phyloP scores from a whole-genome alignment of 2,888 invertebrate genomes.

The Eristalis pertinax region DNA sequence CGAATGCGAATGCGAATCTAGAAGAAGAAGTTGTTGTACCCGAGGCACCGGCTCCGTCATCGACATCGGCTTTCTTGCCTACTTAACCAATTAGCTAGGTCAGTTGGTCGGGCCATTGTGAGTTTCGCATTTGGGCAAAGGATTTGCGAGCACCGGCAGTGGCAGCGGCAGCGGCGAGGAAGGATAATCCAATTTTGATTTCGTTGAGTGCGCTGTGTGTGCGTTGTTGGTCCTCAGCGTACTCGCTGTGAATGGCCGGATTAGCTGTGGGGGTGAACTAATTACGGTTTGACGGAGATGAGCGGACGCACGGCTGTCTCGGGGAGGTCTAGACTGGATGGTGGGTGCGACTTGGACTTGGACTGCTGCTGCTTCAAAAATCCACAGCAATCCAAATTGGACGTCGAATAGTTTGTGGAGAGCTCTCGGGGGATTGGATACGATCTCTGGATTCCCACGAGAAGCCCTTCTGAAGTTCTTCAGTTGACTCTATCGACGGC shows the following conservation, averaged over 20 bases:
- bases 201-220: conserved; percentile 59
- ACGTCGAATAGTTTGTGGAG: too few species aligned
- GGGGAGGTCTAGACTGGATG: not conserved
- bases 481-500: too few species aligned
- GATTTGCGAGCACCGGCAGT: conserved; percentile 33
- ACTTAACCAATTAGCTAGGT: conserved; percentile 72
- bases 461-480: too few species aligned
- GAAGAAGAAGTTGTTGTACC: not conserved
- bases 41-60: not conserved
- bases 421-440: too few species aligned
- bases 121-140: conserved; percentile 26
- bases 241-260: conserved; percentile 9
- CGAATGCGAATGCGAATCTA: not conserved
- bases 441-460: too few species aligned
- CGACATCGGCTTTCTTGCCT: conserved; percentile 44
- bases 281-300: conserved; percentile 5
- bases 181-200: conserved; percentile 72
- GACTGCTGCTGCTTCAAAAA: too few species aligned
- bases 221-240: not conserved
- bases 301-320: not conserved
- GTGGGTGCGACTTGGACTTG: too few species aligned
- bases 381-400: too few species aligned
- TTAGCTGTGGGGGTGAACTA: conserved; percentile 38
- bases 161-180: not conserved
- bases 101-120: conserved; percentile 59